These are phyloP conservation scores for Idaea aversata DNA, from an alignment of 2,888 invertebrate species.

Conservation along the genomic window DNA sequence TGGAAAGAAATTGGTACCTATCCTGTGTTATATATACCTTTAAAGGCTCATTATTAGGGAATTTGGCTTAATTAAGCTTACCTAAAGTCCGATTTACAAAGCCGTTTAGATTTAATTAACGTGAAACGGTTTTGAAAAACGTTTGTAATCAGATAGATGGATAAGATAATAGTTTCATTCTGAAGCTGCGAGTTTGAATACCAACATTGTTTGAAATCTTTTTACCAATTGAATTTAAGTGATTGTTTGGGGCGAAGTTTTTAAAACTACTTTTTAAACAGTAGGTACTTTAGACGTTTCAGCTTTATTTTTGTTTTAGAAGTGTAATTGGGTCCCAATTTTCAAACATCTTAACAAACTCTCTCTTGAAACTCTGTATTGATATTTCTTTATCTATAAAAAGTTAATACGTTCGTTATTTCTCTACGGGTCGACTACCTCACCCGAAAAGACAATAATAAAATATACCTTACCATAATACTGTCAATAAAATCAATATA, in stretches of 20 bases:
- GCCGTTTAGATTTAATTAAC: not conserved
- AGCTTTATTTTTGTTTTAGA: not conserved
- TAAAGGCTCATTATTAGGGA: not conserved
- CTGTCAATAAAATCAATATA: not conserved
- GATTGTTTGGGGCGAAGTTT: not conserved
- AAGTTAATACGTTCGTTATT: not conserved
- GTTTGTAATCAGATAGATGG: not conserved
- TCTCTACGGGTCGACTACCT: not conserved
- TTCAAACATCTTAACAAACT: not conserved
- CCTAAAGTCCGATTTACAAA: not conserved
- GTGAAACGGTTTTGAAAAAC: not conserved
- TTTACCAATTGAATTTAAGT: not conserved
- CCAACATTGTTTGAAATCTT: not conserved
- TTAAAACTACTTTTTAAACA: not conserved
- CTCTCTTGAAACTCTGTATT: not conserved
- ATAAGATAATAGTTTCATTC: not conserved
- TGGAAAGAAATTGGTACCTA: not conserved
- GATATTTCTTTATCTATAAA: not conserved
- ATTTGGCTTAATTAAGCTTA: not conserved
- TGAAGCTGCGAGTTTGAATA: not conserved
- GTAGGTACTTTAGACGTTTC: not conserved
- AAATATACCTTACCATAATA: not conserved
- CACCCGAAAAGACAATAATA: not conserved
- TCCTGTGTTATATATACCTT: not conserved
- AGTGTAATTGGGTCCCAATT: not conserved